Evolutionary conservation across 2,888 invertebrate species (phyloP).

Genomic region (Tachina fera): DNA sequence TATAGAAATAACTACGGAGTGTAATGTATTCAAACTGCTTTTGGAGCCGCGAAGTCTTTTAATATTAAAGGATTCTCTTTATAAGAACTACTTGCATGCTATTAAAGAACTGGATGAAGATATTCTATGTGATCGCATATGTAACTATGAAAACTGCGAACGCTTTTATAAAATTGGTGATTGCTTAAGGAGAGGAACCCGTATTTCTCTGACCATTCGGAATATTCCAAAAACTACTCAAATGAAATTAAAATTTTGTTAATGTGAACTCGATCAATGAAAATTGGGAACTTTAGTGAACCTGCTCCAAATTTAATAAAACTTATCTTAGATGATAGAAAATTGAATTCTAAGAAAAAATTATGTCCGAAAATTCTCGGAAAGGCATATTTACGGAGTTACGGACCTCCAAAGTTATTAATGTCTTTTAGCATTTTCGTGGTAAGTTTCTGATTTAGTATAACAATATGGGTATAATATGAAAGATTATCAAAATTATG

Average conservation of each 20-base stretch:
- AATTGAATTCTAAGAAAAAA: too few relatives aligned
- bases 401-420: too few relatives aligned
- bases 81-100: conserved; percentile 92
- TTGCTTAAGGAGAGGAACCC: conserved; percentile 88
- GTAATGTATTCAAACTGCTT: conserved; percentile 88
- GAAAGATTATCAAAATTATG: too few relatives aligned
- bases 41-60: conserved; percentile 95
- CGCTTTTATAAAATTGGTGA: conserved; percentile 84
- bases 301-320: too few relatives aligned
- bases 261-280: conserved; percentile 57
- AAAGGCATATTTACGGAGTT: too few relatives aligned
- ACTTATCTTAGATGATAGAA: too few relatives aligned
- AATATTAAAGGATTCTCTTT: conserved; percentile 92
- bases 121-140: conserved; percentile 85
- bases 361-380: too few relatives aligned
- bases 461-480: too few relatives aligned
- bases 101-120: conserved; percentile 90
- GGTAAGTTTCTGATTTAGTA: too few relatives aligned
- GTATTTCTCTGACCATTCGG: conserved; percentile 95
- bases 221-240: conserved; percentile 94
- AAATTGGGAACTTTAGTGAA: not conserved
- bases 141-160: conserved; percentile 87
- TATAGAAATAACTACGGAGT: conserved; percentile 31
- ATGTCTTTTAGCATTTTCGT: too few relatives aligned
- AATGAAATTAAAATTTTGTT: conserved; percentile 87